Evolutionary conservation across 2,888 invertebrate genomes (phyloP), one percentile per base, ranked within the genome.

Genomic region (Aphidoletes aphidimyza): DNA sequence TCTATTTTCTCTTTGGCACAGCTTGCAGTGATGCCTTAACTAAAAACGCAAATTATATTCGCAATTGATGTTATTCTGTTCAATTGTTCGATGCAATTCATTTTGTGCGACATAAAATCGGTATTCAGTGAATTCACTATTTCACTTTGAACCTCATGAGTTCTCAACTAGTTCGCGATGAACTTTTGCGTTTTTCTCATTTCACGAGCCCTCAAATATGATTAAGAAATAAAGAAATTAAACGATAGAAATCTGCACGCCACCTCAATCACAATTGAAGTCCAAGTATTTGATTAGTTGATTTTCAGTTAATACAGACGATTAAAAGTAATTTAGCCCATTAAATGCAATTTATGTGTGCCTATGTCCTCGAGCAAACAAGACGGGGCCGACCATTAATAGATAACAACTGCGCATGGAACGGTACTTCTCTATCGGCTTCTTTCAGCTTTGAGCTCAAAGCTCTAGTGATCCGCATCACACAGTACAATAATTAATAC

Each of bases 201-300:
- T 6, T n/a, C n/a, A n/a, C n/a, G n/a, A n/a, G n/a, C n/a, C n/a
- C n/a, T n/a, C n/a, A n/a, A n/a, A n/a, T n/a, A n/a, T n/a, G n/a
- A 69, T 69, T 69, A 34, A 69, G 69, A 69, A 69, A 69, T 69
- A 69, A 69, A 69, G 22, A 22, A 26, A 54, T 54, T 54, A 26
- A 69, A 69, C 54, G 69, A 69, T 69, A 30, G 69, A 69, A 69
- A 69, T 69, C 69, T 69, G 69, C 69, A 30, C 69, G 69, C 30
- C 69, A 69, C 69, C 34, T 69, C 69, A 34, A 69, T 69, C 54
- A 2, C 54, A 54, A 54, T 47, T 17, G 47, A 3, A n/a, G 22
- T 2, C n/a, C n/a, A n/a, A n/a, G 26, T 54, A 5, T 69, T 81
- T 81, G 37, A 81, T 81, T 81, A 19, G 81, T 37, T 81, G 36